Evolutionary conservation across 2,888 invertebrate genomes (phyloP), one percentile per base, ranked within the genome.

Genomic region (Mesorhabditis sp.): DNA sequence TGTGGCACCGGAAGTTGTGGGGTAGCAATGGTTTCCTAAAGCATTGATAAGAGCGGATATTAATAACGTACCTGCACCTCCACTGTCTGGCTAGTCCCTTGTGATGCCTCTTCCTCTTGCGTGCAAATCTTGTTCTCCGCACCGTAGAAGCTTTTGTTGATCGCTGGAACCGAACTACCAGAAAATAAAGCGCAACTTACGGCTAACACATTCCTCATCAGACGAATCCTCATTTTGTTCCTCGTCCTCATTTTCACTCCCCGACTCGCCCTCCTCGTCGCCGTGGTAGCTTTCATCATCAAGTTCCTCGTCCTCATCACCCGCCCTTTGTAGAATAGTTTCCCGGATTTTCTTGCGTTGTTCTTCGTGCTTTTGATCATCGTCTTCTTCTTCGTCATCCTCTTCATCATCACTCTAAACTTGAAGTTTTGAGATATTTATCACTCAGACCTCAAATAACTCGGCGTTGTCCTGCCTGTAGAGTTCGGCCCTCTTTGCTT

Each of bases 331-430:
- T 28, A 28, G 28, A 28, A 28, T 28, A 28, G 28, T 28, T 28
- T 28, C 28, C 28, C 28, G 28, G 28, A 28, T 28, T 28, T 28
- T 28, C 28, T 28, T 28, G 28, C 28, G 28, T 28, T 28, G 28
- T 28, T 28, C 28, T 28, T 28, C 28, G 28, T 28, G 2, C 28
- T 28, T 28, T 28, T 28, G 28, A 28, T 43, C 68, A 13, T 67
- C 65, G 62, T 69, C 66, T 7, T 71, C 69, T 4, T 68, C 73
- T 15, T 69, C 73, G 15, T 71, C 72, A 41, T 69, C 67, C n/a
- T 66, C 67, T 43, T 67, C 66, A 10, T 65, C 50, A 41, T 7
- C 6, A 7, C 65, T 42, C 5, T 41, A n/a, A 58, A 58, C 10
- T 10, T 58, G 3, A 58, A 58, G 10, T 58, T 58, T 58, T 58